Evolutionary conservation across 1,140 invertebrate species (phyloP).

Genomic region (Choristoneura fumiferana): DNA sequence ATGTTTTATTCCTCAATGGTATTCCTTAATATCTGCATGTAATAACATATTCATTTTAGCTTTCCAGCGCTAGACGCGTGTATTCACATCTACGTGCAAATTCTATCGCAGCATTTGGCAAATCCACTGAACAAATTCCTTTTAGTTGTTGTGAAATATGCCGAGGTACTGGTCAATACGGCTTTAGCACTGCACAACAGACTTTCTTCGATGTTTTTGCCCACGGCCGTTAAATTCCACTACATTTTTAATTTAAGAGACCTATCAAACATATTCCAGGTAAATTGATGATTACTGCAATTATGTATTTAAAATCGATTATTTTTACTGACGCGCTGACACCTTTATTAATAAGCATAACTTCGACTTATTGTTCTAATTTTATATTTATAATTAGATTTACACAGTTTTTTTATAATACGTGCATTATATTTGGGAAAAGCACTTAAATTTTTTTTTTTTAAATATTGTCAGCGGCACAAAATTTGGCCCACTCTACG

Average conservation of each 20-base stretch:
- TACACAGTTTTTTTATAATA: no score
- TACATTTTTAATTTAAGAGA: conserved; percentile 96
- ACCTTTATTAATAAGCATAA: no score
- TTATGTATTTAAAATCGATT: no score
- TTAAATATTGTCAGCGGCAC: no score
- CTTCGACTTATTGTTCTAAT: no score
- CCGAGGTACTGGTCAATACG: conserved; percentile 82
- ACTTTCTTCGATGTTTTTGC: conserved; percentile 87
- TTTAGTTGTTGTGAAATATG: conserved; percentile 79
- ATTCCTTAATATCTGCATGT: no score
- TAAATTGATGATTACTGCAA: conserved; percentile 42
- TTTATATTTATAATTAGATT: no score
- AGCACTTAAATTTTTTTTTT: no score
- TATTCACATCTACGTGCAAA: conserved; percentile 90
- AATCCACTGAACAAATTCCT: conserved; percentile 84
- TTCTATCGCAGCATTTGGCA: conserved; percentile 87
- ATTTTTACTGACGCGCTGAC: no score
- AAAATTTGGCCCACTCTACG: no score
- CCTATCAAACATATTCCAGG: conserved; percentile 93
- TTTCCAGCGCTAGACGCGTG: conserved; percentile 91
- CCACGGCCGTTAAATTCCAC: conserved; percentile 96
- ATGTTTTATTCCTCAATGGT: no score
- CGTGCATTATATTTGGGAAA: no score
- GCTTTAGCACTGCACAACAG: conserved; percentile 90
- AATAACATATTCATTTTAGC: conserved; percentile 77